These are phyloP conservation scores for Tauraco hartlaubi DNA, from an alignment of 2,797 vertebrate species.

Conservation along the genomic window DNA sequence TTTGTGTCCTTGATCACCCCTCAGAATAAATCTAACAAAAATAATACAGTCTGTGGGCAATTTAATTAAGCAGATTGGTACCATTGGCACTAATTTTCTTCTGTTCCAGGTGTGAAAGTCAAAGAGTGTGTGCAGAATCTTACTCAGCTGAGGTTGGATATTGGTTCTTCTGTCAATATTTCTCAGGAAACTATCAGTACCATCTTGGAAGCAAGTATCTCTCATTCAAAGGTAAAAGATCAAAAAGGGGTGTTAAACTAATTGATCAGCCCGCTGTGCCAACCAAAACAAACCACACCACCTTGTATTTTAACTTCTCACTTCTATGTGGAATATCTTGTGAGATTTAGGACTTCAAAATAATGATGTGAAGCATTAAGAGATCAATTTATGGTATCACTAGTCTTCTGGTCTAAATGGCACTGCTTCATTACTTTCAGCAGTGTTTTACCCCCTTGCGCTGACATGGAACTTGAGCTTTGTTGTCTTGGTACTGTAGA, in stretches of 20 bases:
- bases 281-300: neutral
- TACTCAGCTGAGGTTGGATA: slow-evolving; percentile 35
- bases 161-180: slow-evolving; percentile 58
- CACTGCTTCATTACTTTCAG: neutral
- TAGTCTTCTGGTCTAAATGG: neutral
- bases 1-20: neutral
- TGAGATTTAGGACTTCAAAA: neutral
- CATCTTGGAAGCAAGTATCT: slow-evolving; percentile 61
- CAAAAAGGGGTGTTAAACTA: neutral
- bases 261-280: neutral
- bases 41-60: neutral
- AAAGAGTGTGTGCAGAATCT: slow-evolving; percentile 68
- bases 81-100: neutral
- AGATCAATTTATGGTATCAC: neutral
- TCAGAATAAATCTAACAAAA: neutral
- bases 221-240: slow-evolving; percentile 66
- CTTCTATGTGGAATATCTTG: neutral
- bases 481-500: neutral
- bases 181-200: slow-evolving; percentile 55
- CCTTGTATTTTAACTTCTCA: neutral
- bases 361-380: neutral
- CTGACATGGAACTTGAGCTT: neutral
- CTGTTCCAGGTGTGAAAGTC: slow-evolving; percentile 65
- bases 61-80: neutral
- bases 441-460: neutral